Evolutionary conservation across 2,113 vertebrate species (phyloP).

Genomic region (Menidia beryllina): DNA sequence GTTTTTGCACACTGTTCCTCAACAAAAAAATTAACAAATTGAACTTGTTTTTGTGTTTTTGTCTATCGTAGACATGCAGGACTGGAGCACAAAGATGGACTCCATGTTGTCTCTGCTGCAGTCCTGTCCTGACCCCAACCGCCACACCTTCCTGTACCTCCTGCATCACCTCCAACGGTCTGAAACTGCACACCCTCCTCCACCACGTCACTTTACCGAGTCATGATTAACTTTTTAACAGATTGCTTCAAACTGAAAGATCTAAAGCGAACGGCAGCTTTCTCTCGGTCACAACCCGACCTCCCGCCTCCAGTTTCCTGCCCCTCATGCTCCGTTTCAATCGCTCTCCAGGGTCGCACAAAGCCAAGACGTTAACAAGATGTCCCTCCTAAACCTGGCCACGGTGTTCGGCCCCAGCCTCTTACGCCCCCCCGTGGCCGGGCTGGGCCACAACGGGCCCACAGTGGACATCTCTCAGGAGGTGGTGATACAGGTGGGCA

Average conservation of each 20-base stretch:
- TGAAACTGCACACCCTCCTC: neutral
- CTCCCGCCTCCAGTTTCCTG: neutral
- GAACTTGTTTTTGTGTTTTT: too few relatives aligned
- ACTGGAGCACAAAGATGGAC: constrained; percentile 48
- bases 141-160: constrained; percentile 81
- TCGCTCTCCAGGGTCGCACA: constrained; percentile 67
- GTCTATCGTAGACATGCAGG: constrained; percentile 66
- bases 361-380: constrained; percentile 78
- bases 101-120: constrained; percentile 74
- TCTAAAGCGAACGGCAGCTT: neutral
- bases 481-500: constrained; percentile 80
- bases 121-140: constrained; percentile 73
- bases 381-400: constrained; percentile 80
- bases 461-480: constrained; percentile 79
- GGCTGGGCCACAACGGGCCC: constrained; percentile 31
- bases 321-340: neutral
- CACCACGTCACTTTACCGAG: too few relatives aligned
- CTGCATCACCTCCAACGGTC: constrained; percentile 80
- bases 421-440: constrained; percentile 72
- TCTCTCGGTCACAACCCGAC: neutral
- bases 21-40: too few relatives aligned
- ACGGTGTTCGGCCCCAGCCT: constrained; percentile 84
- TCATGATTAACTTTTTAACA: too few relatives aligned
- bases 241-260: neutral
- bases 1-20: too few relatives aligned